Evolutionary conservation across 2,113 vertebrate genomes (phyloP), one percentile per base, ranked within the genome.

Genomic region (Chloropsis cyanopogon): DNA sequence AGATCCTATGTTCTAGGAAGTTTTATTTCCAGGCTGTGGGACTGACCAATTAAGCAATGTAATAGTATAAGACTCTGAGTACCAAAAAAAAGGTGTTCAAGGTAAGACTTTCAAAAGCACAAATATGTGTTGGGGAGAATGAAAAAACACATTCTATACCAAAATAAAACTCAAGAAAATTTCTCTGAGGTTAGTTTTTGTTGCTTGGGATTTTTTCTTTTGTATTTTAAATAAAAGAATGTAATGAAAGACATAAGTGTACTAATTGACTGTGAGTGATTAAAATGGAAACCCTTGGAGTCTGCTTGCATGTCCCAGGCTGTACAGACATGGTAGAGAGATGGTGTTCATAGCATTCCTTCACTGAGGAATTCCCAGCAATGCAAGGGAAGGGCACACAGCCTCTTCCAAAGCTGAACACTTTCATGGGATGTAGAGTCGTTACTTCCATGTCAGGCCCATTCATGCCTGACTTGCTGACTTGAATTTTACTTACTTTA

Each of bases 361-460:
- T 47, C 50, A 49, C 49, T 4, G 3, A 86, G 76, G n/a, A 49
- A 65, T 37, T 83, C 25, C 20, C 53, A 83, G 17, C 25, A 63
- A 37, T 8, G 10, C 18, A 53, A 83, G 31, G 59, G 57, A 73
- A 82, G 41, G 68, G 57, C 14, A 31, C 61, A 49, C 1, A 49
- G 26, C 4, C 41, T 18, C 25, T 88, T 77, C 37, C 84, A 86
- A 69, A 83, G n/a, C 25, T 61, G 59, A 83, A 59, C 10, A 14
- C 10, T 65, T 24, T 13, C 37, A 22, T 24, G 19, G 21, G 21
- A 76, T 37, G 31, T 0, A 20, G 23, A 1, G 3, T 8, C 20
- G 60, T 49, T 84, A 46, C 24, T 14, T 76, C 41, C 0, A 0
- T 3, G 0, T 65, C 46, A 77, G 39, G 10, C 57, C 35, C 0